A percentile compares a stretch with the other conserved stretches of the same genome.
phyloP scores from a whole-genome alignment of 2,113 vertebrate species.

The Chionis minor region DNA sequence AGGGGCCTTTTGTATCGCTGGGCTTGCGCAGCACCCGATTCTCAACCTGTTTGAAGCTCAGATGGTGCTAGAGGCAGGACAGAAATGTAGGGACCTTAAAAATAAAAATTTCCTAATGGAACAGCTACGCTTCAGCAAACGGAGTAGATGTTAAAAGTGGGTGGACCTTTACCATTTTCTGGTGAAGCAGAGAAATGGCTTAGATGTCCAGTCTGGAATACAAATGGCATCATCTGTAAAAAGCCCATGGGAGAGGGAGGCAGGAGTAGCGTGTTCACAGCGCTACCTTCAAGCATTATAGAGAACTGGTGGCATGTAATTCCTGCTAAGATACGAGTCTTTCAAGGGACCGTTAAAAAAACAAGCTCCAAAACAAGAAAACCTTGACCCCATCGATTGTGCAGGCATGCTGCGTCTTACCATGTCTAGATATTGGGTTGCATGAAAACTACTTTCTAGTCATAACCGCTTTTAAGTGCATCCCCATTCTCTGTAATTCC shows the following conservation, averaged over 20 bases:
- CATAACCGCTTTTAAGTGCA: not conserved
- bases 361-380: not conserved
- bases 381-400: rapidly evolving
- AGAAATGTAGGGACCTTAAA: not conserved
- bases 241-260: not conserved
- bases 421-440: not conserved
- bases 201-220: not conserved
- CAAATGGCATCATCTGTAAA: not conserved
- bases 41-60: not conserved
- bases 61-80: not conserved
- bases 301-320: not conserved
- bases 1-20: not conserved
- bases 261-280: not conserved
- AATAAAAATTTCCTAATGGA: not conserved
- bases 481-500: not conserved
- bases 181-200: not conserved
- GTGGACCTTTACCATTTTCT: not conserved
- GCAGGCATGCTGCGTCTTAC: not conserved
- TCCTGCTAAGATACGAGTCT: not conserved
- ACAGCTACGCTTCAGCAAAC: not conserved
- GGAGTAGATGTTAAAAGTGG: not conserved
- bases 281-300: not conserved
- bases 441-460: not conserved
- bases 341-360: not conserved
- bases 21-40: not conserved